Base-by-base conservation (phyloP, 2,888 invertebrate species). In the Andricus quercusramuli region DNA sequence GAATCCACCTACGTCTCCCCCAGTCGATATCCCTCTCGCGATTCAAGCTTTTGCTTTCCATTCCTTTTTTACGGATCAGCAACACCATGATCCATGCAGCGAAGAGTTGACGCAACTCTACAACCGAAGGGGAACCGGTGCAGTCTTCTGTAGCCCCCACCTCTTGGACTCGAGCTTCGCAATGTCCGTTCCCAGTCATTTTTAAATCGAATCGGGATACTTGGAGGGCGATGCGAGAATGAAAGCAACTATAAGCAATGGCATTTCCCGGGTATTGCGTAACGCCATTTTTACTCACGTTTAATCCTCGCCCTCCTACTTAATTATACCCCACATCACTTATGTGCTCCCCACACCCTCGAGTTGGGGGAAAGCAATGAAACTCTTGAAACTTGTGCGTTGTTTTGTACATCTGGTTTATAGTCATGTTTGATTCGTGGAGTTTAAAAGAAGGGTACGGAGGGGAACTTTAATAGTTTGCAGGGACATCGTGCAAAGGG, bases 1-100 rank as follows among this genome's bases (percentile, higher is more conserved):
- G 74, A 74, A 74, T 56, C 74, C 74, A 74, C 74, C 64, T 65
- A 62, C 77, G 77, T 77, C 47, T 64, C 62, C 77, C 77, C 64
- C 77, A 77, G 64, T 22, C 62, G 62, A 77, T 65, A 77, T 65
- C 62, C 37, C 20, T 56, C 74, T 74, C 51, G 74, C 74, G 32
- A 74, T 74, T 74, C 56, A 74, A 74, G 74, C 64, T 62, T 77
- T 65, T 37, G n/a, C 62, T 77, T 64, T 77, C 29, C 8, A 37
- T 62, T 59, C 37, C 17, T 77, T n/a, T 37, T 59, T 25, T 74
- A 70, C 51, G 74, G 62, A 77, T 64, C 62, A 64, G 62, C 44
- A 47, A 25, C 74, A 51, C 47, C 74, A 51, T 77, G 44, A 62
- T 41, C 41, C 64, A 44, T 44, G 41, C 64, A 64, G 20, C 6